Base-by-base conservation (phyloP, 2,888 invertebrate species). In the Ceriagrion tenellum region DNA sequence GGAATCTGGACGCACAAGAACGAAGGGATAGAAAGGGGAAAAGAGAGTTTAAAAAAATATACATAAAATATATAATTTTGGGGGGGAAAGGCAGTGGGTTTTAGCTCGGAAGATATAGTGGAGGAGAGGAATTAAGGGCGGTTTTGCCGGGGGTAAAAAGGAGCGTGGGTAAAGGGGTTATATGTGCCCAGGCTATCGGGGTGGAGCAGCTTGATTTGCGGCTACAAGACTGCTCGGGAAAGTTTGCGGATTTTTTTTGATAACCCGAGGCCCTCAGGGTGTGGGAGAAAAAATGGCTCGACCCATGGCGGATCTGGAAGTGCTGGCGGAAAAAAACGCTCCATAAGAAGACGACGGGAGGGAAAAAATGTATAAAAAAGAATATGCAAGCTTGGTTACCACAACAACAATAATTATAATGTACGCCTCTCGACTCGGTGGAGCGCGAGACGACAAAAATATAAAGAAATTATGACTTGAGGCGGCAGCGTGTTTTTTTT, bases 61-160 rank as follows among this genome's bases (percentile, higher is more conserved):
- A n/a, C n/a, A n/a, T n/a, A n/a, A 88, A 47, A 47, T 40, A 69
- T 8, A 59, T 59, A 59, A 59, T 18, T 16, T 13, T 59, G 20
- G 59, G 69, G 26, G 69, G n/a, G 69, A 69, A n/a, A 69, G 69
- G 69, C 69, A 12, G n/a, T 23, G 69, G 69, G 69, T 69, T 69
- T 69, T 12, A 26, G 26, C 69, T 69, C n/a, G 69, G 69, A 69
- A 69, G 69, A 69, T 69, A 69, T 26, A 69, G 69, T 69, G 69
- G 69, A 69, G n/a, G 69, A 69, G 69, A 69, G 69, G 69, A 69
- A 69, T 69, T 69, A 69, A 69, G 69, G 69, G 69, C 69, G 69
- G n/a, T 69, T 12, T 26, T 20, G n/a, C 23, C 26, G 69, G n/a
- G 69, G 26, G 69, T 8, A n/a, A 8, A n/a, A n/a, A 0, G n/a